Conservation (phyloP, 2,797 vertebrate genomes). For the Chiloscyllium punctatum region DNA sequence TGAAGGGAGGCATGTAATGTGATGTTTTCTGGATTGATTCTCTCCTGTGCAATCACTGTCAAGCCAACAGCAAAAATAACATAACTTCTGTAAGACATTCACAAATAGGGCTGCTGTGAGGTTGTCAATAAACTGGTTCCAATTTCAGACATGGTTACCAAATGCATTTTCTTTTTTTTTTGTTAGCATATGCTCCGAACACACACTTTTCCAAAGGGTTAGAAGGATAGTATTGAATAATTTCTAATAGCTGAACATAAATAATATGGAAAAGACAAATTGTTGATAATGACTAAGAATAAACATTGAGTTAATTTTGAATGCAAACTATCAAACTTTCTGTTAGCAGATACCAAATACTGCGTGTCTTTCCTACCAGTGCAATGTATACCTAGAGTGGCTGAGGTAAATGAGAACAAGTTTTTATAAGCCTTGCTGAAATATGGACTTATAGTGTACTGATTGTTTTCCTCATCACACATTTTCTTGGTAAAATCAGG, state of each 20-base stretch:
- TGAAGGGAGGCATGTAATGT: not conserved
- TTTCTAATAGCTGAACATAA: not conserved
- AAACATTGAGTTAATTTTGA: not conserved
- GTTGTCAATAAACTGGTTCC: not conserved
- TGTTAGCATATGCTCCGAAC: not conserved
- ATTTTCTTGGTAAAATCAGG: not conserved
- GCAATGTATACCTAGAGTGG: not conserved
- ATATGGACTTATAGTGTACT: not conserved
- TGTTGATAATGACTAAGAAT: not conserved
- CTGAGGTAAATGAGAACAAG: not conserved
- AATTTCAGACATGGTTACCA: not conserved
- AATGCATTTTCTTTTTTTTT: not conserved
- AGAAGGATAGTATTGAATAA: not conserved
- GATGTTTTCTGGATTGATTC: not conserved
- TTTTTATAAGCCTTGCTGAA: not conserved
- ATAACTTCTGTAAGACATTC: not conserved
- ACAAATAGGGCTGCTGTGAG: not conserved
- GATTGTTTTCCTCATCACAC: not conserved
- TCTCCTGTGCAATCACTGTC: not conserved
- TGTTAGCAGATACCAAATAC: not conserved
- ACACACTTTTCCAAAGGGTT: not conserved
- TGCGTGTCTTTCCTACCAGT: not conserved
- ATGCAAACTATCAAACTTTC: not conserved
- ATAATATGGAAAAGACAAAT: not conserved
- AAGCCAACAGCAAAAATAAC: not conserved